Conservation (phyloP, 2,113 vertebrate genomes). For the Poeciliopsis retropinna region DNA sequence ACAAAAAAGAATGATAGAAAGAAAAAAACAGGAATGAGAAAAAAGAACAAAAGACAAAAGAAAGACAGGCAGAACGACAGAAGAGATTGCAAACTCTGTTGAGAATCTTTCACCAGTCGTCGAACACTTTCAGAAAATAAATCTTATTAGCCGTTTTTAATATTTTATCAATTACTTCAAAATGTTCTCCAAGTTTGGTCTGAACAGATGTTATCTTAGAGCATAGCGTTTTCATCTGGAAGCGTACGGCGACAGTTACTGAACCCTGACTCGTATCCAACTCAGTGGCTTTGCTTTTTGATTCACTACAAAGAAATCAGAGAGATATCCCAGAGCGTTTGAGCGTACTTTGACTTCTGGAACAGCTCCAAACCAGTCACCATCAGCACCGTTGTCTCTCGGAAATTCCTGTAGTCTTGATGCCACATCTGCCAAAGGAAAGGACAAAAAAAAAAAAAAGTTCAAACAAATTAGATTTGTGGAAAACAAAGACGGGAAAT, state of each 20-base stretch:
- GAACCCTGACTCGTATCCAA: background rate
- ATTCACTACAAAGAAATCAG: background rate
- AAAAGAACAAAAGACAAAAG: too few species aligned
- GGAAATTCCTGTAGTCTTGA: constrained; percentile 92
- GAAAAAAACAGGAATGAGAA: too few species aligned
- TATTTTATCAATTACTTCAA: background rate
- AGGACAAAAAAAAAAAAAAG: background rate
- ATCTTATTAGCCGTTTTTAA: background rate
- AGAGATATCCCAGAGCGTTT: constrained; percentile 33
- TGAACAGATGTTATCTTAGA: background rate
- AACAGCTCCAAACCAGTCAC: constrained; percentile 95
- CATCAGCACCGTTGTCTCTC: constrained; percentile 91
- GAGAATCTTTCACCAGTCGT: background rate
- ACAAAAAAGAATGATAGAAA: too few species aligned
- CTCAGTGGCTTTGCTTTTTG: background rate
- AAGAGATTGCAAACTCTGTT: background rate
- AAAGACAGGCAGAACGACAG: too few species aligned
- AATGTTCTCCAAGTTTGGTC: background rate
- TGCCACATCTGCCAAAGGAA: constrained; percentile 88
- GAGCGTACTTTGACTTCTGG: constrained; percentile 88
- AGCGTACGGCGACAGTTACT: too few species aligned
- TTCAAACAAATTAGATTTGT: background rate
- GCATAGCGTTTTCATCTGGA: too few species aligned
- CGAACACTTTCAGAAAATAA: background rate
- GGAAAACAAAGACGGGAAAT: background rate